Evolutionary conservation across 1,140 invertebrate genomes (phyloP).

Genomic region (fruit fly (Drosophila melanogaster)): Release_6_plus_ISO1_MT NT_033779.5:16353001-16353500

Average conservation of each 20-base stretch:
- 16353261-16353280: slow-evolving; percentile 42
- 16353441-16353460: slow-evolving; percentile 87
- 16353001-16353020: slow-evolving; percentile 57
- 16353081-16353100: slow-evolving; percentile 50
- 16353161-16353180: background rate
- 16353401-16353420: slow-evolving; percentile 88
- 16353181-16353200: slow-evolving; percentile 20
- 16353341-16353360: slow-evolving; percentile 87
- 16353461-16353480: slow-evolving; percentile 85
- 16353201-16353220: slow-evolving; percentile 54
- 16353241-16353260: slow-evolving; percentile 25
- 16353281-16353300: slow-evolving; percentile 51
- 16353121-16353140: slow-evolving; percentile 63
- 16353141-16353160: background rate
- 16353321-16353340: slow-evolving; percentile 80
- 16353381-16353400: slow-evolving; percentile 85
- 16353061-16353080: slow-evolving; percentile 20
- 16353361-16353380: slow-evolving; percentile 85
- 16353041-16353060: slow-evolving; percentile 13
- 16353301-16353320: slow-evolving; percentile 79
- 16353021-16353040: slow-evolving; percentile 44
- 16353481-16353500: slow-evolving; percentile 79
- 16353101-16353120: slow-evolving; percentile 47
- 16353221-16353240: slow-evolving; percentile 53
- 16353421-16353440: slow-evolving; percentile 86